Conservation (phyloP, 2,888 invertebrate genomes). For the Diplazon laetatorius region DNA sequence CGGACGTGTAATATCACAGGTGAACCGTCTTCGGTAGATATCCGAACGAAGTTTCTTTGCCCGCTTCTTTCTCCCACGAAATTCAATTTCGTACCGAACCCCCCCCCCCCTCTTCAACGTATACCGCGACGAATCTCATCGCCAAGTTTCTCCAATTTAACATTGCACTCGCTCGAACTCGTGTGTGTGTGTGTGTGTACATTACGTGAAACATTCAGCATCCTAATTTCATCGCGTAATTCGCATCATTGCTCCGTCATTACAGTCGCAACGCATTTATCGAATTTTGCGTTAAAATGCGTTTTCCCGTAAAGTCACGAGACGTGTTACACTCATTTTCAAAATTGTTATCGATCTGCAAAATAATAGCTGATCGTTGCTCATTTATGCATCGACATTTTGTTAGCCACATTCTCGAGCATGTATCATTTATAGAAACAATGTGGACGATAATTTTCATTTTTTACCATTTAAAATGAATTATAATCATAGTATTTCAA, state of each 20-base stretch:
- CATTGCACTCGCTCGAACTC: slow-evolving; percentile 10
- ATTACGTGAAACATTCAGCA: slow-evolving; percentile 10
- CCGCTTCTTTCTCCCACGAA: slow-evolving; percentile 29
- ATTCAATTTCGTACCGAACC: slow-evolving; percentile 37
- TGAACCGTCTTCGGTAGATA: slow-evolving; percentile 48
- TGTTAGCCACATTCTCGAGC: not conserved
- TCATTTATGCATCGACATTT: not conserved
- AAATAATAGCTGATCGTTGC: not conserved
- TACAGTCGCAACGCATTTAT: not conserved
- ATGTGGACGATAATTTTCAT: not conserved
- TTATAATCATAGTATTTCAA: too few species aligned
- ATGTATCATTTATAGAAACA: not conserved
- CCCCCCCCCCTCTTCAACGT: not conserved
- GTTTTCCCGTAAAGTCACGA: not conserved
- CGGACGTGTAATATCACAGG: slow-evolving; percentile 61
- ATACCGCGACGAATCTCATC: slow-evolving; percentile 4
- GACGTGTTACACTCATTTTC: too few species aligned
- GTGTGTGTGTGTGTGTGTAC: slow-evolving; percentile 1
- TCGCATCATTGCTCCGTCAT: slow-evolving; percentile 10
- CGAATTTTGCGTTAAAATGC: slow-evolving; percentile 1
- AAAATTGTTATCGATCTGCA: not conserved
- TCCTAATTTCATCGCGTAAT: slow-evolving; percentile 28
- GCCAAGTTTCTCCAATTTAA: slow-evolving; percentile 30
- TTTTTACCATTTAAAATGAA: too few species aligned
- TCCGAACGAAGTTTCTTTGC: slow-evolving; percentile 31